A percentile compares a stretch with the other conserved stretches of the same genome.
Evolutionary conservation across 1,140 invertebrate species (phyloP).

Genomic region (Cataglyphis hispanica): DNA sequence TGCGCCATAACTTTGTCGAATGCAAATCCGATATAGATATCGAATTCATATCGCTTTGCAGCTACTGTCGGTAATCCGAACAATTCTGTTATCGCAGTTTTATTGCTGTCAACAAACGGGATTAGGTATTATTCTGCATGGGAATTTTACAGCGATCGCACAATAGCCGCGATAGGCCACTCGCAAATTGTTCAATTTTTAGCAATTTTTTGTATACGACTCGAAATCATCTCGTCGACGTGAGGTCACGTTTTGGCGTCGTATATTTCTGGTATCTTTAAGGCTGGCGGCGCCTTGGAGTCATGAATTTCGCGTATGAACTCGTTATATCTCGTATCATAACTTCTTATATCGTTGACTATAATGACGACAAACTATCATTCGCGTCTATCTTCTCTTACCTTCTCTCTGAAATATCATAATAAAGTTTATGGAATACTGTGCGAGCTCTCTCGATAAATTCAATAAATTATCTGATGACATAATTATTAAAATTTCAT

Average conservation of each 20-base stretch:
- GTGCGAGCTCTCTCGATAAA: not conserved
- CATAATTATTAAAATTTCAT: constrained; percentile 6
- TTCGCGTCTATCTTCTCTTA: not conserved
- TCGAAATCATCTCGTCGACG: not conserved
- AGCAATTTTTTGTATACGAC: not conserved
- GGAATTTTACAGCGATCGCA: not conserved
- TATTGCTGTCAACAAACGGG: not conserved
- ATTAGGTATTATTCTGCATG: not conserved
- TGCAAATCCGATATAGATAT: not conserved
- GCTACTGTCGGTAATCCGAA: not conserved
- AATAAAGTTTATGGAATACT: not conserved
- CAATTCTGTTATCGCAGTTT: not conserved
- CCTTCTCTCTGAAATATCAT: not conserved
- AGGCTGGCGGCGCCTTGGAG: not conserved
- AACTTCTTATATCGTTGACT: constrained; percentile 19
- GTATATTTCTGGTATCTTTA: not conserved
- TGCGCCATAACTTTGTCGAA: constrained; percentile 5
- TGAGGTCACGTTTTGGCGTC: not conserved
- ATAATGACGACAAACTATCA: constrained; percentile 13
- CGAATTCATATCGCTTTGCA: not conserved
- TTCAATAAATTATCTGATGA: constrained; percentile 15
- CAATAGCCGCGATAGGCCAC: not conserved
- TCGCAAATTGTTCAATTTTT: not conserved
- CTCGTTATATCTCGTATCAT: constrained; percentile 25
- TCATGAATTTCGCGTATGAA: constrained; percentile 19